phyloP scores from a whole-genome alignment of 2,113 vertebrate species.

The Dipodomys ordii region DNA sequence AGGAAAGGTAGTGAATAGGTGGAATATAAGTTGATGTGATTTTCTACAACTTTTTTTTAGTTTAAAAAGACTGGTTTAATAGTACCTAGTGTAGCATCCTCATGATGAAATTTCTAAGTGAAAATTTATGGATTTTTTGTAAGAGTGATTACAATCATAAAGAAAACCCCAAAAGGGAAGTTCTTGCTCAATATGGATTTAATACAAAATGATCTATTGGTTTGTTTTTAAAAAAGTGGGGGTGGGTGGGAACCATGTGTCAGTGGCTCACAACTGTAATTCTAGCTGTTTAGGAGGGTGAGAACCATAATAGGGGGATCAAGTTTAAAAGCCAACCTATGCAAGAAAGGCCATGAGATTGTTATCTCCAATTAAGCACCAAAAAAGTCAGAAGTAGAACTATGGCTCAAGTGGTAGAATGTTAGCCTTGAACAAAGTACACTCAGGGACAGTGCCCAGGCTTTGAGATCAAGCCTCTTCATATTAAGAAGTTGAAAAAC shows the following conservation, averaged over 20 bases:
- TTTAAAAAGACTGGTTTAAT: conserved; percentile 60
- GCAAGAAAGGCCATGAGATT: too few relatives aligned
- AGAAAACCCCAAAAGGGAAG: neutral
- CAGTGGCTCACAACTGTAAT: too few relatives aligned
- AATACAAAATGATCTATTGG: neutral
- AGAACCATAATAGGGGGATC: too few relatives aligned
- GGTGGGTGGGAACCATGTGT: too few relatives aligned
- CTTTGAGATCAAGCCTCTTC: neutral
- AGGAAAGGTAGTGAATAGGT: neutral
- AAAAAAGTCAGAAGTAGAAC: too few relatives aligned
- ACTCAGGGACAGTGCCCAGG: too few relatives aligned
- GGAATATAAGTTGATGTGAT: neutral
- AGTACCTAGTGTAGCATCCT: neutral
- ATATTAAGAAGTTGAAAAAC: neutral
- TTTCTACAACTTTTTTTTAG: conserved; percentile 59
- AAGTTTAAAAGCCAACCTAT: too few relatives aligned
- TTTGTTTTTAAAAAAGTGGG: too few relatives aligned
- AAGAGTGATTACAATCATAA: neutral
- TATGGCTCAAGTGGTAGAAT: too few relatives aligned
- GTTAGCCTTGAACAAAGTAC: too few relatives aligned
- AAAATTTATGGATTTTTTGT: neutral
- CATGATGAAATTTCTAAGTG: conserved; percentile 42
- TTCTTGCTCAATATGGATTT: neutral
- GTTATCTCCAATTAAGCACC: too few relatives aligned
- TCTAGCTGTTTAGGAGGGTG: too few relatives aligned